Evolutionary conservation across 2,797 vertebrate genomes (phyloP), one percentile per base, ranked within the genome.

Genomic region (Gymnoscopelus braueri): DNA sequence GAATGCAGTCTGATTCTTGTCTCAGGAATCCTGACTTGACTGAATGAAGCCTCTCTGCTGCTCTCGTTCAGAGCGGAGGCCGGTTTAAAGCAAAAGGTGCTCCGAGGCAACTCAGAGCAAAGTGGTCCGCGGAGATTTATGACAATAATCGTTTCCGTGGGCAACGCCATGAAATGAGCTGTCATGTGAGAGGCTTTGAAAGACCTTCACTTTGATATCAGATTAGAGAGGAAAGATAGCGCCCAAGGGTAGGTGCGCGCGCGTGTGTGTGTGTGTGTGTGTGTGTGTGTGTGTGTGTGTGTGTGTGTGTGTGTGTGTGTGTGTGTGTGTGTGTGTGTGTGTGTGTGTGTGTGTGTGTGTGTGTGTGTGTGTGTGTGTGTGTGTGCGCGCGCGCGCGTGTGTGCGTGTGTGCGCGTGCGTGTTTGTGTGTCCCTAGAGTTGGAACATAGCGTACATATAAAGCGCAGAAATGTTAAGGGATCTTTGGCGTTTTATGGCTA

Each of bases 131-230:
- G 10, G 72, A 89, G 85, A 92, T 93, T 93, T 91, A 92, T 88
- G 88, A 77, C 83, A 91, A 91, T 84, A 88, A 85, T 88, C 62
- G 55, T 90, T 89, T 89, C 92, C 71, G 74, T 86, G 88, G 91
- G 91, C 91, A 84, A 85, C 74, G 59, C 39, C 67, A 85, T 90
- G 84, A 91, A 92, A 92, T 86, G 80, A 90, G 77, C 83, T 86
- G 87, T 87, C 85, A 84, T 88, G 72, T 87, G 88, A 91, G 89
- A 89, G 3, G 63, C 87, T 91, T 90, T 87, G 83, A 92, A 88
- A 88, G 78, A 68, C 63, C 63, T 72, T 87, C 83, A 81, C 90
- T 93, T 94, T 93, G 92, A 94, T 93, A 44, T 44, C 39, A 44
- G 39, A 44, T 44, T 10, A 44, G 39, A 44, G 39, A 44, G 6